Evolutionary conservation across 1,140 invertebrate genomes (phyloP).

Genomic region (Oncopodura yosiiana): DNA sequence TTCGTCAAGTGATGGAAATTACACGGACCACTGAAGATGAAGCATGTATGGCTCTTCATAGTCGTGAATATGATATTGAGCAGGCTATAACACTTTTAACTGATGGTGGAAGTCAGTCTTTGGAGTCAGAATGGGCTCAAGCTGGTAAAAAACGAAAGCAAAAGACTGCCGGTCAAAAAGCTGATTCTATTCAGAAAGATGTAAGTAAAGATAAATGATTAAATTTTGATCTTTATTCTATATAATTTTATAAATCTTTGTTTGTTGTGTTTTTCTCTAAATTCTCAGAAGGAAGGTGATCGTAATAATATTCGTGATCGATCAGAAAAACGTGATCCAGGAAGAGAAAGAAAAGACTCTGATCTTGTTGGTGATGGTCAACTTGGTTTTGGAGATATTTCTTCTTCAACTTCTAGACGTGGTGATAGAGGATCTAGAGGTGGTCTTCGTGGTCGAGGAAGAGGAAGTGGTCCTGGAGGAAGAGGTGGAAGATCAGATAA

Average conservation of each 20-base stretch:
- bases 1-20: constrained; percentile 67
- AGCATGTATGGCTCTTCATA: constrained; percentile 68
- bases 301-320: constrained; percentile 17
- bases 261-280: constrained; percentile 6
- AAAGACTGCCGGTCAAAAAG: constrained; percentile 25
- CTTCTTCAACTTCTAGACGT: constrained; percentile 29
- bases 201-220: constrained; percentile 6
- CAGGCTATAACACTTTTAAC: constrained; percentile 36
- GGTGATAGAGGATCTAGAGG: constrained; percentile 39
- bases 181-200: constrained; percentile 24
- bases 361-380: constrained; percentile 36
- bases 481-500: constrained; percentile 44
- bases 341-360: constrained; percentile 21
- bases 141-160: constrained; percentile 32
- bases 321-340: constrained; percentile 17
- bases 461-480: constrained; percentile 43
- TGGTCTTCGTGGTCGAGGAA: constrained; percentile 37
- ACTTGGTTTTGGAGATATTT: constrained; percentile 15
- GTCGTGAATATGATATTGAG: constrained; percentile 65
- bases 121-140: constrained; percentile 33
- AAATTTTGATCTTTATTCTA: neutral
- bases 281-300: constrained; percentile 9
- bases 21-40: constrained; percentile 69
- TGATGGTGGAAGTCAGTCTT: constrained; percentile 26
- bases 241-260: neutral